Conservation (phyloP, 1,140 invertebrate genomes). For the Lordiphosa mommai region DNA sequence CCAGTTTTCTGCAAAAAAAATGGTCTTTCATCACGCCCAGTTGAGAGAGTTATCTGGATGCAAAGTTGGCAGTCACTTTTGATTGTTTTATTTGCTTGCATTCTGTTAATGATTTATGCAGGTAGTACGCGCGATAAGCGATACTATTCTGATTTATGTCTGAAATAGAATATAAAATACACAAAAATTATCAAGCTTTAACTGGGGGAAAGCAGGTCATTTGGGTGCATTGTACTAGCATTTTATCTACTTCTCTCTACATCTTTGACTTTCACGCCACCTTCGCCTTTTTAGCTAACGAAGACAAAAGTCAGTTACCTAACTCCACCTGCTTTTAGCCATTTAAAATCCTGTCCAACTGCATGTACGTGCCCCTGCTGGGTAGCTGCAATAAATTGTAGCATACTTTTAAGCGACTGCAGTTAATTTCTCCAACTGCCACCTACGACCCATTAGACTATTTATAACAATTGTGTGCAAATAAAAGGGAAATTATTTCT, state of each 20-base stretch:
- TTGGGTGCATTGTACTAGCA: no score
- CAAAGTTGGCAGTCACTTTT: not conserved
- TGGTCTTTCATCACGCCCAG: conserved; percentile 9
- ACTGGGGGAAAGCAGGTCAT: no score
- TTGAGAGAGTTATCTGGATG: conserved; percentile 1
- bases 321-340: conserved; percentile 5
- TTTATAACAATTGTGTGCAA: conserved; percentile 27
- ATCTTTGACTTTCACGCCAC: no score
- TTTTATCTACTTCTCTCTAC: no score
- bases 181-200: no score
- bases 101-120: conserved; percentile 6
- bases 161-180: not conserved
- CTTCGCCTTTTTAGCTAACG: no score
- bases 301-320: no score
- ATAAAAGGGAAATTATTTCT: conserved; percentile 16
- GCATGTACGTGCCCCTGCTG: conserved; percentile 42
- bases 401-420: conserved; percentile 43
- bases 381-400: conserved; percentile 51
- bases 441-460: conserved; percentile 35
- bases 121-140: not conserved
- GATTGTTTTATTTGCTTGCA: conserved; percentile 4
- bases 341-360: conserved; percentile 21
- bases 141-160: not conserved
- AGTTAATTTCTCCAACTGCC: conserved; percentile 46
- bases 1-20: not conserved